Base-by-base conservation (phyloP, 2,888 invertebrate species). In the Agonopterix alstromeriana region DNA sequence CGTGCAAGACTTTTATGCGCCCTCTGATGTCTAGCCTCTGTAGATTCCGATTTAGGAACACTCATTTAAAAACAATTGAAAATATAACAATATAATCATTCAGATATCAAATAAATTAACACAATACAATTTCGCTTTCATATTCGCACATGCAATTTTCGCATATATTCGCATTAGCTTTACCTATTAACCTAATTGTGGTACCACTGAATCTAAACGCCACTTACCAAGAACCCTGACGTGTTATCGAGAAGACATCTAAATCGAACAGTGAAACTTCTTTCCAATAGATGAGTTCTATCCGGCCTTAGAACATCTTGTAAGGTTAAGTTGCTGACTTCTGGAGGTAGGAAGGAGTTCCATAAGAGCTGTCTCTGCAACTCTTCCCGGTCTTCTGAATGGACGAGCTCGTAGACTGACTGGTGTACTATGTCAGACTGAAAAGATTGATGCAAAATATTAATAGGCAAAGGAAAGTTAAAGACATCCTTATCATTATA, bases 351-450 rank as follows among this genome's bases (percentile, higher is more conserved):
- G 80, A 97, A 97, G 43, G 97, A 96, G 89, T 97, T 97, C 97
- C 97, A 97, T 80, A 97, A 93, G 64, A 99, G 87, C 82, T 98
- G 98, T 48, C 97, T 89, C 75, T 98, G 98, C 50, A 99, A 91
- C 82, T 99, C 99, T 79, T 99, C 99, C 2, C 99, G 91, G 79
- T 99, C 99, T 88, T 99, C 99, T 2, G 98, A 98, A 86, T 99
- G 99, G 54, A 99, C 98, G 77, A 99, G 90, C 85, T 99, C 99
- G 91, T 98, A 98, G 48, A 99, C 98, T 58, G 98, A 98, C 80
- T 99, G 99, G 83, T 99, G 99, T 52, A 99, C 98, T 68, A 99
- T 98, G 84, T 99, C 99, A 64, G 99, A 99, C 98, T 99, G 91
- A 36, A 93, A 92, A 8, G 27, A 27, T 27, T 27, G 27, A 27